Evolutionary conservation across 2,888 invertebrate species (phyloP).

Genomic region (Chymomyza procnemis): DNA sequence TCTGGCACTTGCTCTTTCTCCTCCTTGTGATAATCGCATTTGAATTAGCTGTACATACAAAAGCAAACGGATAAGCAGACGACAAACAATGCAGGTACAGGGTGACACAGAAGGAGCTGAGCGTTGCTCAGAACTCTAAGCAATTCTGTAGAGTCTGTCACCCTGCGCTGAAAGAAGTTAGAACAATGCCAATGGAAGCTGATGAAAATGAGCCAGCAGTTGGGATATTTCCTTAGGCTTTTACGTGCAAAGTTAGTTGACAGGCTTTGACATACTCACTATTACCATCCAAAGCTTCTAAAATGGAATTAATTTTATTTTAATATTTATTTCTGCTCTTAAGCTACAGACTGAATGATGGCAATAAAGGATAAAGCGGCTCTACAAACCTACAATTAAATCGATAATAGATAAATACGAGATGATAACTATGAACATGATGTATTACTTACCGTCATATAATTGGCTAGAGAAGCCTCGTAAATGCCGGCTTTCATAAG

Average conservation of each 20-base stretch:
- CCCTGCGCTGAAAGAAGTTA: too few relatives aligned
- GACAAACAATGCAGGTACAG: constrained; percentile 49
- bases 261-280: too few relatives aligned
- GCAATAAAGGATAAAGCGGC: constrained; percentile 71
- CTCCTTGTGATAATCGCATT: constrained; percentile 70
- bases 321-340: not conserved
- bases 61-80: constrained; percentile 26
- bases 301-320: too few relatives aligned
- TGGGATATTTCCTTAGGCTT: too few relatives aligned
- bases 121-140: too few relatives aligned
- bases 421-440: too few relatives aligned
- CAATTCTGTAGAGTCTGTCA: too few relatives aligned
- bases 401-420: not conserved
- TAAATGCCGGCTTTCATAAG: constrained; percentile 74
- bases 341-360: constrained; percentile 67
- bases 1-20: not conserved
- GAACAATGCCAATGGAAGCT: too few relatives aligned
- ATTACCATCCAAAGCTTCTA: too few relatives aligned
- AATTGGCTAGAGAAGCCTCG: constrained; percentile 75
- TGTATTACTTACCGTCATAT: constrained; percentile 56
- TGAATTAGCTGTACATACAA: constrained; percentile 68
- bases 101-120: constrained; percentile 27
- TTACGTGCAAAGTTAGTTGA: too few relatives aligned
- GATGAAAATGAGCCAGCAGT: too few relatives aligned
- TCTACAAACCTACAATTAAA: constrained; percentile 57